Conservation (phyloP, 2,113 vertebrate genomes). For the Takifugu bimaculatus region DNA sequence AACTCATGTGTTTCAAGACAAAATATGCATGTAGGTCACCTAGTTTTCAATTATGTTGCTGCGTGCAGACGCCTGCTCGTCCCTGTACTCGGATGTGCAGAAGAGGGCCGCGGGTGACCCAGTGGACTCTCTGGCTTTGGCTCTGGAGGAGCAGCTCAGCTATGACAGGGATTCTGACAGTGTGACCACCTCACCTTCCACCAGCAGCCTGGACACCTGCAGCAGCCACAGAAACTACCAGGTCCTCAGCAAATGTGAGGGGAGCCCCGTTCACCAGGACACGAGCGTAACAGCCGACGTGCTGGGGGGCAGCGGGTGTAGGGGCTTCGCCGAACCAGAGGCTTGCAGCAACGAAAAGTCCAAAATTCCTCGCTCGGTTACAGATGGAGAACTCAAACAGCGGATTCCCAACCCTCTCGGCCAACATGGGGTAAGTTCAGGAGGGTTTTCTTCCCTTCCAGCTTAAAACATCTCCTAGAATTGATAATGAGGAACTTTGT, state of each 20-base stretch:
- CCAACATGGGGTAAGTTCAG: slow-evolving; percentile 86
- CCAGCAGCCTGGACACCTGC: slow-evolving; percentile 84
- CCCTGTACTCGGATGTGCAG: slow-evolving; percentile 82
- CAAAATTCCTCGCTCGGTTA: slow-evolving; percentile 86
- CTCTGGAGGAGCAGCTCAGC: slow-evolving; percentile 73
- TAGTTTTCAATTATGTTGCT: slow-evolving; percentile 13
- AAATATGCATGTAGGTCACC: neutral
- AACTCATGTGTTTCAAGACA: neutral
- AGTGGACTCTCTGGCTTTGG: slow-evolving; percentile 64
- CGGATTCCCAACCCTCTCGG: slow-evolving; percentile 77
- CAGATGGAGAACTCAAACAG: slow-evolving; percentile 87
- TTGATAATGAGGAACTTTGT: neutral
- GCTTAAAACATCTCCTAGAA: too few species aligned
- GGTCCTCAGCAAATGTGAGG: slow-evolving; percentile 29
- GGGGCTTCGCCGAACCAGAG: slow-evolving; percentile 82
- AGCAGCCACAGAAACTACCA: slow-evolving; percentile 76
- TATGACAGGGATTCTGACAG: slow-evolving; percentile 76
- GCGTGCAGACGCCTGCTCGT: slow-evolving; percentile 71
- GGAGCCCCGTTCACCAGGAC: slow-evolving; percentile 72
- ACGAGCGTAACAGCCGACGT: slow-evolving; percentile 61
- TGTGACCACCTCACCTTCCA: slow-evolving; percentile 81
- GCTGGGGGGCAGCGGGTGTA: slow-evolving; percentile 52
- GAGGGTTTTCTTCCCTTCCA: neutral
- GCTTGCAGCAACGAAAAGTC: slow-evolving; percentile 75
- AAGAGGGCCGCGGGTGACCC: slow-evolving; percentile 77